Base-by-base conservation (phyloP, 2,888 invertebrate genomes). In the Protodeltote pygarga region DNA sequence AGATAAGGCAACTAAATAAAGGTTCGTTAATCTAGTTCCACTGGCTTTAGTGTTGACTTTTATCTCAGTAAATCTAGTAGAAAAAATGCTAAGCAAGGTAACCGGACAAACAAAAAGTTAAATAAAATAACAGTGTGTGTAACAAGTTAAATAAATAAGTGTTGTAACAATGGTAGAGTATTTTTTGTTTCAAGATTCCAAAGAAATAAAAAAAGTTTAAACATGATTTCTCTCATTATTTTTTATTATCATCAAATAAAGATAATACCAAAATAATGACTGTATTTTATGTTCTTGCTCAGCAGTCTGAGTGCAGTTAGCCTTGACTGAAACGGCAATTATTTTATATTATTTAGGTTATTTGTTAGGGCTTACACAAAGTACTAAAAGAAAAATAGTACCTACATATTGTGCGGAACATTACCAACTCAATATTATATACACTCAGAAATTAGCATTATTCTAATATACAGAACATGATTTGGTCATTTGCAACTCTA, bases 381-480 rank as follows among this genome's bases (percentile, higher is more conserved):
- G 21, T 21, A 23, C 10, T 5, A 23, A n/a, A n/a, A n/a, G n/a
- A n/a, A n/a, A n/a, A n/a, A n/a, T n/a, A 54, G 25, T 37, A 24
- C 28, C n/a, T n/a, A n/a, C 13, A 6, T 40, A 37, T 32, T 50
- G 57, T 47, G n/a, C 27, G 57, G 57, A 47, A 57, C 11, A 37
- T 41, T 35, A 35, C n/a, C n/a, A n/a, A n/a, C n/a, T n/a, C n/a
- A n/a, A n/a, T n/a, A n/a, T n/a, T n/a, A n/a, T n/a, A n/a, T n/a
- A n/a, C 40, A 31, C 35, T 42, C 15, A 3, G 9, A 8, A 51
- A 42, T 54, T 54, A 46, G 24, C 34, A 11, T 21, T 13, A 40
- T 46, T 37, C 24, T 23, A 34, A 28, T 33, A 38, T 53, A 39
- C 34, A 45, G 38, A 57, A 46, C 57, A 53, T 44, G 52, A 51